phyloP scores from a whole-genome alignment of 2,797 vertebrate genomes.

The Uromys caudimaculatus region DNA sequence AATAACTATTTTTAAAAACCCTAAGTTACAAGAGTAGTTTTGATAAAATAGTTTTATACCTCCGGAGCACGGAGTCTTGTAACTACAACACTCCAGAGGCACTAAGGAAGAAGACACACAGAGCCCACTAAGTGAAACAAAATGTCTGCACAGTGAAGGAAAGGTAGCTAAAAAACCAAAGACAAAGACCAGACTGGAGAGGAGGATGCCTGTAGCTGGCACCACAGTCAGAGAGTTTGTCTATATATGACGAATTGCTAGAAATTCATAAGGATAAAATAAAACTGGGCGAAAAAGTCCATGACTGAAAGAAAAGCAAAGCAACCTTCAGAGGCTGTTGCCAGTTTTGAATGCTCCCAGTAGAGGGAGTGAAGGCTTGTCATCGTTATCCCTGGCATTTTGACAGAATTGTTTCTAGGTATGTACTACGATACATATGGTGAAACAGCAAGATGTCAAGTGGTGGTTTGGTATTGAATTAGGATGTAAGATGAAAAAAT shows the following conservation, averaged over 20 bases:
- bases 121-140: not conserved
- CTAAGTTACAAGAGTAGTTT: not conserved
- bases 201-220: not conserved
- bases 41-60: slow-evolving; percentile 13
- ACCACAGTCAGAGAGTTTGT: not conserved
- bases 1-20: not conserved
- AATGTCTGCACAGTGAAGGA: not conserved
- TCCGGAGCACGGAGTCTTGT: not conserved
- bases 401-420: slow-evolving; percentile 37
- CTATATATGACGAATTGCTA: not conserved
- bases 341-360: not conserved
- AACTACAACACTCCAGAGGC: not conserved
- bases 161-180: slow-evolving; percentile 3
- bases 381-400: not conserved
- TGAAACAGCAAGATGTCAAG: slow-evolving; percentile 30
- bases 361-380: not conserved
- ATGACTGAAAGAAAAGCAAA: not conserved
- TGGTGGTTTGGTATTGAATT: slow-evolving; percentile 36
- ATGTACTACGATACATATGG: not conserved
- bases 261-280: slow-evolving; percentile 18
- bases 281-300: slow-evolving; percentile 24
- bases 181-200: not conserved
- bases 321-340: not conserved
- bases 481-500: slow-evolving; percentile 50
- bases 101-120: not conserved